Percentiles rank a stretch among this genome's conserved stretches.
These are phyloP conservation scores for Garra rufa DNA, from an alignment of 2,113 vertebrate genomes.

Conservation along the genomic window DNA sequence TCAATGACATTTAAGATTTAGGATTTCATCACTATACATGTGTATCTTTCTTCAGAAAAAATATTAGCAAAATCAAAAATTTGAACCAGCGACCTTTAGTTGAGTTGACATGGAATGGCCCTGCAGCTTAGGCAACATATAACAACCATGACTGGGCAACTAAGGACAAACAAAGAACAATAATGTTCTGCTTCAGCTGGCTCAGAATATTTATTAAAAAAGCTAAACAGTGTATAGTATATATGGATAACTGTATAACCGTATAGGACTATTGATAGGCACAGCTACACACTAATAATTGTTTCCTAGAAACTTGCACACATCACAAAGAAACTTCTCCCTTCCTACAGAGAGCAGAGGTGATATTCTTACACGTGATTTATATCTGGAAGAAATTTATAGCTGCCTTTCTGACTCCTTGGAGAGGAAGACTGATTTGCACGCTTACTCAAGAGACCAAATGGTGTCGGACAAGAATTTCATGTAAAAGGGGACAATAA, in stretches of 20 bases:
- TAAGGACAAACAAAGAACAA: neutral
- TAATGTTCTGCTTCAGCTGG: neutral
- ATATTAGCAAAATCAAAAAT: no score
- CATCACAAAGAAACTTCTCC: neutral
- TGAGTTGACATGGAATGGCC: no score
- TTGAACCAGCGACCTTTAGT: no score
- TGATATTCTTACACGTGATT: slow-evolving; percentile 18
- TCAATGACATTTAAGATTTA: no score
- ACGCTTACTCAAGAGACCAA: slow-evolving; percentile 32
- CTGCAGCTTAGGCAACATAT: neutral
- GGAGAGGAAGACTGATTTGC: slow-evolving; percentile 43
- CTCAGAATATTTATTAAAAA: neutral
- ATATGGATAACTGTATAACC: neutral
- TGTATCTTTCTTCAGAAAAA: no score
- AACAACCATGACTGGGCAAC: neutral
- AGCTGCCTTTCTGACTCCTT: slow-evolving; percentile 28
- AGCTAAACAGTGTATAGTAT: neutral
- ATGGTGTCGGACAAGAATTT: slow-evolving; percentile 39
- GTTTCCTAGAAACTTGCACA: neutral
- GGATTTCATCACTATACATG: no score
- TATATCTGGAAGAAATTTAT: slow-evolving; percentile 39
- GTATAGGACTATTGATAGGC: neutral
- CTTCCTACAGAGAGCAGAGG: neutral
- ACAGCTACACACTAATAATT: neutral
- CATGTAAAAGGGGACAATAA: slow-evolving; percentile 49